Base-by-base conservation (phyloP, 1,140 invertebrate species). In the Drosophila persimilis region DNA sequence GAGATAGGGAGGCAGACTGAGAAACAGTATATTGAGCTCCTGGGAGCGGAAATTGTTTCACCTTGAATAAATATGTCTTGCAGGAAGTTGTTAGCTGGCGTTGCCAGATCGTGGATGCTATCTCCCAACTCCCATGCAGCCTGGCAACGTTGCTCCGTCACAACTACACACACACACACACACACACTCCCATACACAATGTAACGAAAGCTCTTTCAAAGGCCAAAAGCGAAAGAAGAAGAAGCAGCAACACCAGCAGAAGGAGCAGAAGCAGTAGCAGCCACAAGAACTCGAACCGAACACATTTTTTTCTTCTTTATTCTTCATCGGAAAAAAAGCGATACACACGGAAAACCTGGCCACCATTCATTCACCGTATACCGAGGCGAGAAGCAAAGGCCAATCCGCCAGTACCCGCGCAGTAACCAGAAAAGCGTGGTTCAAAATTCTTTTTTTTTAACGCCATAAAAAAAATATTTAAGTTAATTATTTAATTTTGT, bases 341-440 rank as follows among this genome's bases (percentile, higher is more conserved):
- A 90, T 90, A 90, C 81, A 90, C 83, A 90, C 83, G 81, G 77
- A 90, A 90, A 90, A 79, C 84, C 73, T 39, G 35, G 35, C 74
- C 81, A 81, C 73, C 74, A 71, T 86, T 85, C 81, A 86, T 86
- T 86, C 80, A 86, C 60, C 66, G 80, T 76, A 85, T 73, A 72
- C 80, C 81, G 69, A 81, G 74, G 85, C 73, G 70, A 84, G 71
- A 66, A 72, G 58, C 73, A 35, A 54, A 66, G 67, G 54, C 67
- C 26, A 63, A 46, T 22, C 48, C 61, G 60, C 65, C 63, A 62
- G 63, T 31, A 7, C 57, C 53, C 58, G 54, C 22, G 17, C 54
- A 44, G 51, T 22, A 65, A 65, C 57, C 52, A 60, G 57, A 56
- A 60, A 50, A 64, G 50, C 66, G 50, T 63, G 71, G 47, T 39